Evolutionary conservation across 2,113 vertebrate species (phyloP).

Genomic region (Smithornis capensis): DNA sequence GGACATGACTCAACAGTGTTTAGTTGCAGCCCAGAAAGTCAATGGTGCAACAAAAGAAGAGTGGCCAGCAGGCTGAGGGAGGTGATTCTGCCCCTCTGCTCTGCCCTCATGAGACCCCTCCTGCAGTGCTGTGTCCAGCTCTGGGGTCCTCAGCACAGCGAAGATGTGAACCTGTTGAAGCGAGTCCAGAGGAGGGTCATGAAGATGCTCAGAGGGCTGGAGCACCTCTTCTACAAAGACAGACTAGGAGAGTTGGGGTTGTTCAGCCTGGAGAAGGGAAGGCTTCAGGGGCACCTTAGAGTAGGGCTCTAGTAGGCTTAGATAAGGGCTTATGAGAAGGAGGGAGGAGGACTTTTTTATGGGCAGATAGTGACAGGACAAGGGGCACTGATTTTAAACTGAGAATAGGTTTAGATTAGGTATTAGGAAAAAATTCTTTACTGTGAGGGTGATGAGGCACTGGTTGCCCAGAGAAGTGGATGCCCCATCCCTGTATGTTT

Average conservation of each 20-base stretch:
- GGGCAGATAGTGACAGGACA: neutral
- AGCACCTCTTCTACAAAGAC: neutral
- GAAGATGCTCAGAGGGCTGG: accelerated
- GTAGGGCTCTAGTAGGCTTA: too few species aligned
- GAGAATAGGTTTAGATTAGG: neutral
- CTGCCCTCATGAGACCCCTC: neutral
- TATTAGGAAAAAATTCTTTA: neutral
- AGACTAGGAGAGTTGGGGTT: neutral
- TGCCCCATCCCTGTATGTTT: neutral
- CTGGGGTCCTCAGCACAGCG: neutral
- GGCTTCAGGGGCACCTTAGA: neutral
- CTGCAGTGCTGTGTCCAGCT: neutral
- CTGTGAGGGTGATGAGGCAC: neutral
- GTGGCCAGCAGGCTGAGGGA: accelerated
- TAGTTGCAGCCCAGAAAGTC: neutral
- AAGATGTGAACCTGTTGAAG: neutral
- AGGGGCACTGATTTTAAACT: neutral
- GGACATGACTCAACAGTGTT: neutral
- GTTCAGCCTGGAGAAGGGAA: neutral
- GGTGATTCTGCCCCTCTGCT: neutral
- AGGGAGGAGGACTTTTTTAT: neutral
- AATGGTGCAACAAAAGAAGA: neutral
- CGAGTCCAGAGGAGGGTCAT: neutral
- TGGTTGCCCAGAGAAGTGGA: neutral
- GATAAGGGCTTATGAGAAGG: neutral